These are phyloP conservation scores for Chamaetylas fuelleborni DNA, from an alignment of 2,113 vertebrate genomes.

Conservation along the genomic window DNA sequence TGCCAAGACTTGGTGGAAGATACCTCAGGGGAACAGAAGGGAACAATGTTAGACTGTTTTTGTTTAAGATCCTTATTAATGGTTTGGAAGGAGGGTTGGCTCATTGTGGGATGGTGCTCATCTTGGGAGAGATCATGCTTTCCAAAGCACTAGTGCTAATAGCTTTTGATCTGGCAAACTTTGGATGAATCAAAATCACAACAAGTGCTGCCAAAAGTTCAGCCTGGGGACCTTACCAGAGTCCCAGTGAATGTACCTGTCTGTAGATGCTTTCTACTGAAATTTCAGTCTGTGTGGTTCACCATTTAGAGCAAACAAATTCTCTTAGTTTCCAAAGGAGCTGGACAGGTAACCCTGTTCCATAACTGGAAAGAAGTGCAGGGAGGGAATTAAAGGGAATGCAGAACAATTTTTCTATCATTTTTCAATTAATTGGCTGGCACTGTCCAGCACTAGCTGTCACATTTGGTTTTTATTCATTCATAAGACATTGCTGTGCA, in stretches of 20 bases:
- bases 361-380: not conserved
- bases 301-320: not conserved
- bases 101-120: not conserved
- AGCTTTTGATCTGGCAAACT: not conserved
- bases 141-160: not conserved
- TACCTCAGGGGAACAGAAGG: not conserved
- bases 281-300: not conserved
- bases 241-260: not conserved
- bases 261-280: not conserved
- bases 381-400: not conserved
- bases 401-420: not conserved
- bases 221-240: not conserved
- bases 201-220: not conserved
- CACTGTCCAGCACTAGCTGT: not conserved
- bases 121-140: not conserved
- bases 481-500: not conserved
- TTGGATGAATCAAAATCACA: not conserved
- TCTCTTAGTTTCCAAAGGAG: not conserved
- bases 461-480: not conserved
- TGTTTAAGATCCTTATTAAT: not conserved
- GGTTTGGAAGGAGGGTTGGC: not conserved
- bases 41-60: constrained; percentile 10
- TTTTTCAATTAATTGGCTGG: not conserved
- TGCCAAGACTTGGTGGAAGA: not conserved
- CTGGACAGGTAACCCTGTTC: not conserved